Evolutionary conservation across 2,888 invertebrate genomes (phyloP), one percentile per base, ranked within the genome.

Genomic region (Oxycera nigricornis): DNA sequence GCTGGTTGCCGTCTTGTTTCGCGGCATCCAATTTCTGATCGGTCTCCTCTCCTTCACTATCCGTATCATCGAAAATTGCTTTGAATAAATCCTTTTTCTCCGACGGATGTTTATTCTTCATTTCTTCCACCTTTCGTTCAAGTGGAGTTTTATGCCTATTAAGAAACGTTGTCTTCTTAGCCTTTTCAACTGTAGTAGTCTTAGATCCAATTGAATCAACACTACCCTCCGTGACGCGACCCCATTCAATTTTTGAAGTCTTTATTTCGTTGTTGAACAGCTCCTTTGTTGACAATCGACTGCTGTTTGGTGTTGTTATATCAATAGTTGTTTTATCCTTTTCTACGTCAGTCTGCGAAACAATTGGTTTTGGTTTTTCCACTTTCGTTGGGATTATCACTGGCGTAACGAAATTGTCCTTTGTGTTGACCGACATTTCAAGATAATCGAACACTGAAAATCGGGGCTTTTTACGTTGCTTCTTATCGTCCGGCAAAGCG

Each of bases 41-140:
- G 14, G 80, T 80, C 2, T 87, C 86, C 68, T 91, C 91, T 14
- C 89, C 88, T 79, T 92, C 93, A 80, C 92, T 92, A 75, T 94
- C 93, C 80, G 92, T 92, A 28, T 93, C 88, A 28, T 93, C 88
- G 82, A 97, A 97, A 80, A 97, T 94, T 0, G 95, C 92, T 84
- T 94, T 94, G 81, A 95, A 97, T 2, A 97, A 86, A 84, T 96
- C 96, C 75, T 88, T 87, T 79, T 91, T 91, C 62, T 91, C 88
- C 22, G 88, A 87, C 22, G 87, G 85, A 55, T 87, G 86, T 73
- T 82, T 83, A 61, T 82, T 76, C 14, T 81, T 80, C 22, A 80
- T 78, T 9, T 82, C 81, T 62, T 81, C 80, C 1, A 84, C 81
- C 72, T 81, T 80, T 9, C 81, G 78, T 75, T 85, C 85, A 52